Evolutionary conservation across 2,888 invertebrate species (phyloP).

Genomic region (Meiosimyza platycephala): DNA sequence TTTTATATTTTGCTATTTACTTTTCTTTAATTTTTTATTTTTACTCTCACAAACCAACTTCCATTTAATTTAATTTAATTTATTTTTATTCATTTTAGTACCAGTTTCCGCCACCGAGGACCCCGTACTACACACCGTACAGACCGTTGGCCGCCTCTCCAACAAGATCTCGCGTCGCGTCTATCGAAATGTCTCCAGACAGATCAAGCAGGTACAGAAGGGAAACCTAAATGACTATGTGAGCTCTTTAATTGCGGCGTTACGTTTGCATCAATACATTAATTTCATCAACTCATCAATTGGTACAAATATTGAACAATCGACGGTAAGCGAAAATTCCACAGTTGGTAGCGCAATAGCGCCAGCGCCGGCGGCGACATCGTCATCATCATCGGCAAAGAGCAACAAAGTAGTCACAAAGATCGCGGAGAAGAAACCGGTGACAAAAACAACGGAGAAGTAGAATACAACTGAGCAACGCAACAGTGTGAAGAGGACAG

Average conservation of each 20-base stretch:
- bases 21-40: background rate
- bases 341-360: background rate
- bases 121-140: slow-evolving; percentile 77
- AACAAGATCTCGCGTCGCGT: slow-evolving; percentile 78
- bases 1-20: no score
- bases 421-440: background rate
- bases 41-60: slow-evolving; percentile 5
- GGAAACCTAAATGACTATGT: slow-evolving; percentile 69
- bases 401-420: slow-evolving; percentile 12
- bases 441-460: slow-evolving; percentile 6
- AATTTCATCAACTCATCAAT: slow-evolving; percentile 67
- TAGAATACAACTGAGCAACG: background rate
- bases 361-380: background rate
- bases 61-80: slow-evolving; percentile 4
- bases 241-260: slow-evolving; percentile 68
- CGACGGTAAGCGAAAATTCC: slow-evolving; percentile 46
- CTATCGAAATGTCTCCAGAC: slow-evolving; percentile 74
- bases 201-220: slow-evolving; percentile 70
- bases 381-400: background rate
- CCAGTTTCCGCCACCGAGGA: slow-evolving; percentile 73
- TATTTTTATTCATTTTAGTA: slow-evolving; percentile 66
- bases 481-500: no score
- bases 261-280: slow-evolving; percentile 68
- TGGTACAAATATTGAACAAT: slow-evolving; percentile 63
- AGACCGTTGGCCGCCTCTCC: slow-evolving; percentile 78